Percentiles rank a stretch among this genome's conserved stretches.
These are phyloP conservation scores for Cheilosia vulpina DNA, from an alignment of 2,888 invertebrate genomes.

Conservation along the genomic window DNA sequence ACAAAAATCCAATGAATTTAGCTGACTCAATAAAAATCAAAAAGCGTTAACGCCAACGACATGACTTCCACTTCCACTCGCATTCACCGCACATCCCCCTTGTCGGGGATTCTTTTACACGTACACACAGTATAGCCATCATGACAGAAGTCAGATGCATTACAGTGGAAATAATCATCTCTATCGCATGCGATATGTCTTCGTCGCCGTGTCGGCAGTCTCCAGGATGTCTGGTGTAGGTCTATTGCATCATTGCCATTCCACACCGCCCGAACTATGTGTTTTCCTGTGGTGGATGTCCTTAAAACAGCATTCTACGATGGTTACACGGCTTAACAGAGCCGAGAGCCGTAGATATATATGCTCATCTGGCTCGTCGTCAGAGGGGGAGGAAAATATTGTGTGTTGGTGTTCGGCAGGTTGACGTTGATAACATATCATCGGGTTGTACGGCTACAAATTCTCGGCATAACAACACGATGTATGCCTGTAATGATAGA, in stretches of 20 bases:
- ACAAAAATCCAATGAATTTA: slow-evolving; percentile 79
- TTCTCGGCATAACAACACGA: slow-evolving; percentile 71
- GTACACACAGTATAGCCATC: slow-evolving; percentile 1
- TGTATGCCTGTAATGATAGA: slow-evolving; percentile 74
- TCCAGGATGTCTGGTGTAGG: slow-evolving; percentile 54
- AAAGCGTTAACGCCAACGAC: slow-evolving; percentile 83
- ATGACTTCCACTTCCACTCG: slow-evolving; percentile 78
- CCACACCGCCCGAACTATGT: background rate
- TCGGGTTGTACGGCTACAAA: slow-evolving; percentile 58
- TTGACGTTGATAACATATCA: slow-evolving; percentile 73
- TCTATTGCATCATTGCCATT: slow-evolving; percentile 20
- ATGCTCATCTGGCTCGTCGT: slow-evolving; percentile 25
- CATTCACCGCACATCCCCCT: background rate
- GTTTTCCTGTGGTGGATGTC: slow-evolving; percentile 32
- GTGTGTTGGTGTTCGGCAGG: slow-evolving; percentile 63
- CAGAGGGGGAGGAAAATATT: background rate
- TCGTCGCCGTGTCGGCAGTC: slow-evolving; percentile 29
- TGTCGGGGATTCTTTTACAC: slow-evolving; percentile 43
- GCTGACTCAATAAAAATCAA: slow-evolving; percentile 84
- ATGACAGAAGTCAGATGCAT: slow-evolving; percentile 57
- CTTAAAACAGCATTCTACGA: slow-evolving; percentile 39
- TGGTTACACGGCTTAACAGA: slow-evolving; percentile 36
- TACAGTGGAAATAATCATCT: slow-evolving; percentile 69
- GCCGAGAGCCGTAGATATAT: slow-evolving; percentile 1
- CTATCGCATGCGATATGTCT: slow-evolving; percentile 51